A percentile compares a stretch with the other conserved stretches of the same genome.
Conservation (phyloP, 1,140 invertebrate species). For the Trissolcus basalis region DNA sequence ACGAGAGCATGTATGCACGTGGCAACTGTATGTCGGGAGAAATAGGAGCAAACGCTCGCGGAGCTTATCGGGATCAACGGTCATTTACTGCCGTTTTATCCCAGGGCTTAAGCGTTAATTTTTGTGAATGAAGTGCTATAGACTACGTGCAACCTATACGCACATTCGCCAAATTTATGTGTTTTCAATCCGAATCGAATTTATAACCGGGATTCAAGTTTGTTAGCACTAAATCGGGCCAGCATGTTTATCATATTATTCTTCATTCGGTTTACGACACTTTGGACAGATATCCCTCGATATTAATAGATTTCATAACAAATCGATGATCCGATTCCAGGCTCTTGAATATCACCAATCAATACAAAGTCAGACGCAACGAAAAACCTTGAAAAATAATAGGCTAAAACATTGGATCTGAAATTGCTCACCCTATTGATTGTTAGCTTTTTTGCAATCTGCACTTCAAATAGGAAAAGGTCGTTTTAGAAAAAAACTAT, state of each 20-base stretch:
- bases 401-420: no score
- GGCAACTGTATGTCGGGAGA: conserved; percentile 55
- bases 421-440: no score
- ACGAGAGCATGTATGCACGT: conserved; percentile 24
- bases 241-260: conserved; percentile 42
- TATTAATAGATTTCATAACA: conserved; percentile 25
- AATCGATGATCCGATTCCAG: background rate
- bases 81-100: conserved; percentile 68
- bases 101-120: conserved; percentile 70
- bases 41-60: conserved; percentile 57
- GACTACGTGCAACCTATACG: conserved; percentile 42
- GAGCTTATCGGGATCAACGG: conserved; percentile 71
- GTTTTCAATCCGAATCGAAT: conserved; percentile 61
- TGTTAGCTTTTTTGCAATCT: background rate
- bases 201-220: conserved; percentile 50
- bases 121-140: conserved; percentile 65
- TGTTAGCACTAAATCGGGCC: conserved; percentile 41
- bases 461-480: no score
- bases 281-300: background rate
- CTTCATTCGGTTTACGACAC: conserved; percentile 24
- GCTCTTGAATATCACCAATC: no score
- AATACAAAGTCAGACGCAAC: no score
- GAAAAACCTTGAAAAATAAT: no score
- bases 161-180: conserved; percentile 68
- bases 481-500: no score